Percentiles rank a stretch among this genome's conserved stretches.
Conservation (phyloP, 2,888 invertebrate species). For the Tricholauxania praeusta region DNA sequence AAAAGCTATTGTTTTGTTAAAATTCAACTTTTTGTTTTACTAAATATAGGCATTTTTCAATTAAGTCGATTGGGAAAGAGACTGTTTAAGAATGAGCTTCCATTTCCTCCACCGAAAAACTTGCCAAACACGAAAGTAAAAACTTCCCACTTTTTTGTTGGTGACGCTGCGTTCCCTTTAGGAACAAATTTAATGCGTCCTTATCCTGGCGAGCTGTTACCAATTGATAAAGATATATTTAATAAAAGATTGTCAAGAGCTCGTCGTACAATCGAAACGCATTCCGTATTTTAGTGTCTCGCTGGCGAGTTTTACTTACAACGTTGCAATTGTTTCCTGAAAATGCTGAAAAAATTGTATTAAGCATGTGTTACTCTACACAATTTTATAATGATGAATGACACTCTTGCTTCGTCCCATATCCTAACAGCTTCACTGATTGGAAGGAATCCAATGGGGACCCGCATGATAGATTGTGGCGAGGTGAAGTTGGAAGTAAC, state of each 20-base stretch:
- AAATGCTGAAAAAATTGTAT: conserved; percentile 38
- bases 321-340: conserved; percentile 38
- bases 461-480: background rate
- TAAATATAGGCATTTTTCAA: no score
- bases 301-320: conserved; percentile 38
- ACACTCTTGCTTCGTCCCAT: background rate
- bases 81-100: conserved; percentile 27
- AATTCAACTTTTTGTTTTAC: background rate
- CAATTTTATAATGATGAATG: conserved; percentile 35
- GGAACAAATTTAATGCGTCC: no score
- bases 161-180: no score
- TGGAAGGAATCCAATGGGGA: background rate
- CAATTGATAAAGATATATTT: no score
- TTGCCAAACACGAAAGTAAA: conserved; percentile 29
- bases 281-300: no score
- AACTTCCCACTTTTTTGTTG: conserved; percentile 32
- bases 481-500: background rate
- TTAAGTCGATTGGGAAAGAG: conserved; percentile 34
- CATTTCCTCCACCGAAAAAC: conserved; percentile 10
- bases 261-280: no score
- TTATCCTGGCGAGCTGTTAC: no score
- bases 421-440: background rate
- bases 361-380: conserved; percentile 42
- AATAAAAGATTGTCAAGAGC: no score
- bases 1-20: background rate